Percentiles rank a stretch among this genome's conserved stretches.
These are phyloP conservation scores for Aelia acuminata DNA, from an alignment of 2,888 invertebrate genomes.

Conservation along the genomic window DNA sequence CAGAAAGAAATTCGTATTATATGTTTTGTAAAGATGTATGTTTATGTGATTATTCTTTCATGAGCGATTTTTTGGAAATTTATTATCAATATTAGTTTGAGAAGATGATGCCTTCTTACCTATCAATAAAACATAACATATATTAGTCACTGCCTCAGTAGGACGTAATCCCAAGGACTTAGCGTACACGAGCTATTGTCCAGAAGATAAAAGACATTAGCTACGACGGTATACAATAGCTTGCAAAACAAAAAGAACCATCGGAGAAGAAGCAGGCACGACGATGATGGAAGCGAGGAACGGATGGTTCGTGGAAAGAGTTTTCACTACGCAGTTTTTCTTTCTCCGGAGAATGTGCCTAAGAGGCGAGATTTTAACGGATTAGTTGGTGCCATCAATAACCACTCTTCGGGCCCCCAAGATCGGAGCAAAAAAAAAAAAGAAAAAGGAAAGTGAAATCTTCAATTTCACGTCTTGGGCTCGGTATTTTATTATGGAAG, in stretches of 20 bases:
- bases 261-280: not conserved
- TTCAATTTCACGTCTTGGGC: not conserved
- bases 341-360: not conserved
- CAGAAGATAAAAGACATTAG: not conserved
- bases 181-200: not conserved
- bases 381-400: slow-evolving; percentile 14
- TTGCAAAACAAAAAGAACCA: not conserved
- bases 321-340: slow-evolving; percentile 34
- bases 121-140: not conserved
- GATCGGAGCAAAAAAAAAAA: not conserved
- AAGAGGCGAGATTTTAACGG: slow-evolving; percentile 12
- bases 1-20: too few relatives aligned
- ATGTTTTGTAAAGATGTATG: too few relatives aligned
- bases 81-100: not conserved
- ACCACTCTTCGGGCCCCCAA: not conserved
- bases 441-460: not conserved
- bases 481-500: not conserved
- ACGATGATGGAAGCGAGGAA: not conserved
- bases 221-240: not conserved
- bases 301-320: not conserved
- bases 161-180: not conserved
- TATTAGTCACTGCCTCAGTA: not conserved
- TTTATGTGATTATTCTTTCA: too few relatives aligned
- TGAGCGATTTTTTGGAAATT: too few relatives aligned
- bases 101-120: not conserved